These are phyloP conservation scores for Phortica variegata DNA, from an alignment of 1,140 invertebrate species.

Conservation along the genomic window DNA sequence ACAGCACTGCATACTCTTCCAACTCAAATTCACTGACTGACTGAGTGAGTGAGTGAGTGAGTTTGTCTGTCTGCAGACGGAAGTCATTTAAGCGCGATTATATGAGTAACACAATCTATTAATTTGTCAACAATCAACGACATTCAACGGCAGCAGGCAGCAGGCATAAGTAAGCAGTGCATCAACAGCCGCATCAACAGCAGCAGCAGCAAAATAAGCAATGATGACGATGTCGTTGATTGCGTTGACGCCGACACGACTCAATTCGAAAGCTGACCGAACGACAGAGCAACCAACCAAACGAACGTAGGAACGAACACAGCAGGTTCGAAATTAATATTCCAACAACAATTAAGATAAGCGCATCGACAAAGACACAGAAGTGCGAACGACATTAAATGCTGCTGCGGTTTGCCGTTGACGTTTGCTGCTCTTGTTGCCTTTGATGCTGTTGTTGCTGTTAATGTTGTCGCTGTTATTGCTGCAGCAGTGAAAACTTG, in stretches of 20 bases:
- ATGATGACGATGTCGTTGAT: slow-evolving; percentile 16
- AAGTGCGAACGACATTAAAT: slow-evolving; percentile 12
- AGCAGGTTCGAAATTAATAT: slow-evolving; percentile 56
- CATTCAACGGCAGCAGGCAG: slow-evolving; percentile 1
- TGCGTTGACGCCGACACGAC: slow-evolving; percentile 4
- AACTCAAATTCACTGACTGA: slow-evolving; percentile 33
- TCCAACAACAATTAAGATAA: slow-evolving; percentile 56
- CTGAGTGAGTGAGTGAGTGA: slow-evolving; percentile 21
- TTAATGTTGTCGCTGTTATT: slow-evolving; percentile 4
- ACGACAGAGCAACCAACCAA: slow-evolving; percentile 12
- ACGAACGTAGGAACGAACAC: slow-evolving; percentile 15
- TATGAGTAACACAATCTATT: slow-evolving; percentile 53
- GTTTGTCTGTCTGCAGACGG: slow-evolving; percentile 44
- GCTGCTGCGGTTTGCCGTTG: slow-evolving; percentile 16
- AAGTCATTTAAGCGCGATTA: slow-evolving; percentile 52
- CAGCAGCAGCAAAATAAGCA: slow-evolving; percentile 6
- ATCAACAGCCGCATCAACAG: not conserved
- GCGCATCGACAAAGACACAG: slow-evolving; percentile 34
- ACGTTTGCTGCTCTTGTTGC: too few species aligned
- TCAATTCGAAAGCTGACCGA: slow-evolving; percentile 1
- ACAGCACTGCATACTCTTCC: slow-evolving; percentile 22
- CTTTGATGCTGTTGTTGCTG: slow-evolving; percentile 2
- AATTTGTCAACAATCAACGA: slow-evolving; percentile 53
- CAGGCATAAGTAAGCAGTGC: slow-evolving; percentile 24
- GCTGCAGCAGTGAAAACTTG: slow-evolving; percentile 44